Percentiles rank a stretch among this genome's conserved stretches.
Conservation (phyloP, 2,888 invertebrate genomes). For the Tinea pellionella region DNA sequence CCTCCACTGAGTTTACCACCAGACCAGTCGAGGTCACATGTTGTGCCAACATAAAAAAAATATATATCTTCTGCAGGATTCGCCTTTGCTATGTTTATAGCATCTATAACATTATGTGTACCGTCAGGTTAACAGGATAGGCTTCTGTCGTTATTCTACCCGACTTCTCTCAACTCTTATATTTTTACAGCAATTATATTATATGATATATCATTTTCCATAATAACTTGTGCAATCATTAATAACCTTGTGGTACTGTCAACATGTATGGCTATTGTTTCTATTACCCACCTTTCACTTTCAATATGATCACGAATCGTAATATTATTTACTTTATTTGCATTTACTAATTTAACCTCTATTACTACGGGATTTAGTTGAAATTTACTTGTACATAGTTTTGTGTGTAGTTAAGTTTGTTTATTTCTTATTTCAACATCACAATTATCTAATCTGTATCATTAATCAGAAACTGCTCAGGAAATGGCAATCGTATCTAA, state of each 20-base stretch:
- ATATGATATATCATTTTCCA: neutral
- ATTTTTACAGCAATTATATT: too few relatives aligned
- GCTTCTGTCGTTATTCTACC: too few relatives aligned
- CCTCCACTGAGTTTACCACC: too few relatives aligned
- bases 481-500: neutral
- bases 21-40: too few relatives aligned
- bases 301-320: slow-evolving; percentile 21
- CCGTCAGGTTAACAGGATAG: too few relatives aligned
- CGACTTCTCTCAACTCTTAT: too few relatives aligned
- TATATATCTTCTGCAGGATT: too few relatives aligned
- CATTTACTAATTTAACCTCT: neutral
- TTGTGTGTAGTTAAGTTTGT: neutral
- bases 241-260: slow-evolving; percentile 19
- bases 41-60: too few relatives aligned
- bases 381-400: neutral
- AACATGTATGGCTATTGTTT: slow-evolving; percentile 29
- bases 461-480: slow-evolving; percentile 3
- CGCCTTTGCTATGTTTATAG: too few relatives aligned
- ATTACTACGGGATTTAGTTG: neutral
- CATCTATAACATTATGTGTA: too few relatives aligned
- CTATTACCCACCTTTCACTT: slow-evolving; percentile 39
- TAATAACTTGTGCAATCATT: neutral
- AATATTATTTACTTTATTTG: neutral
- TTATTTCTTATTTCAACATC: neutral
- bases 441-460: neutral